phyloP scores from a whole-genome alignment of 2,888 invertebrate genomes.

The Sesia apiformis region DNA sequence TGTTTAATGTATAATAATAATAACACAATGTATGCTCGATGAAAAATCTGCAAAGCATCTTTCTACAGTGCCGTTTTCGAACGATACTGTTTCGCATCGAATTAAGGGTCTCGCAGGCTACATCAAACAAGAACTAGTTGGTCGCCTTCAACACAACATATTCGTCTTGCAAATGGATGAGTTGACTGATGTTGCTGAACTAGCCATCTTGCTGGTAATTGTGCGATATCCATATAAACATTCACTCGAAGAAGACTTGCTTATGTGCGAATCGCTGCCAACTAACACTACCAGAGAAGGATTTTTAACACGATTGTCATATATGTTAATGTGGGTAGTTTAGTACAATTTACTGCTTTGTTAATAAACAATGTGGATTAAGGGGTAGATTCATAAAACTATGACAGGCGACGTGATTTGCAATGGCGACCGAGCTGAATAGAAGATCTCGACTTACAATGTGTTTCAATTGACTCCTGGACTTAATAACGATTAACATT shows the following conservation, averaged over 20 bases:
- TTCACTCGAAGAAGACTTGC: slow-evolving; percentile 20
- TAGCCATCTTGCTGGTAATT: slow-evolving; percentile 23
- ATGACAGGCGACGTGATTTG: no score
- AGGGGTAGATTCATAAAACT: no score
- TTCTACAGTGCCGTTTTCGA: slow-evolving; percentile 24
- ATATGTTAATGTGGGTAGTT: no score
- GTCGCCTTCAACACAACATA: slow-evolving; percentile 15
- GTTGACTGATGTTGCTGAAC: slow-evolving; percentile 10
- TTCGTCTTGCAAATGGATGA: slow-evolving; percentile 25
- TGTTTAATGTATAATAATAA: no score
- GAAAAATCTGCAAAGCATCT: slow-evolving; percentile 25
- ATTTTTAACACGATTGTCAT: no score
- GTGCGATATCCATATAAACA: slow-evolving; percentile 23
- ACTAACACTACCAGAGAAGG: slow-evolving; percentile 5
- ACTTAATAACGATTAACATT: no score
- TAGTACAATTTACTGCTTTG: no score
- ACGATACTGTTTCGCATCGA: slow-evolving; percentile 26
- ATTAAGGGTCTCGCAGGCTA: slow-evolving; percentile 23
- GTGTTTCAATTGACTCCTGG: no score
- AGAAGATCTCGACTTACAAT: no score
- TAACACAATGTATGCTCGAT: slow-evolving; percentile 20
- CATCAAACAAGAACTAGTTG: slow-evolving; percentile 21
- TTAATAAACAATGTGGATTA: no score
- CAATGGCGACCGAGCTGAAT: no score
- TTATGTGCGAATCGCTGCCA: slow-evolving; percentile 10